These are phyloP conservation scores for Paratilapia polleni DNA, from an alignment of 2,113 vertebrate genomes.

Conservation along the genomic window DNA sequence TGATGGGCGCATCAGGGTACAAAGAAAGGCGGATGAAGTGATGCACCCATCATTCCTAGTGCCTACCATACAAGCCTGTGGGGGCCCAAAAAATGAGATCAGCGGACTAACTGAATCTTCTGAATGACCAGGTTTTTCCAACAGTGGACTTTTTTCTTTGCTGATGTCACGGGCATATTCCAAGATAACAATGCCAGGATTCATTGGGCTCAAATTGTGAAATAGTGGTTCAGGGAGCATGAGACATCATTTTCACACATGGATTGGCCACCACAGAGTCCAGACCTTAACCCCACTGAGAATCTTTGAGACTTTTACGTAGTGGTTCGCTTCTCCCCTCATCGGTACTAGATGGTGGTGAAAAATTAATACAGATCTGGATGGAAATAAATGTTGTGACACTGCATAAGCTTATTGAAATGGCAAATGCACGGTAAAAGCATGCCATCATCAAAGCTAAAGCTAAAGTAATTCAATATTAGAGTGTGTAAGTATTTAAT, in stretches of 20 bases:
- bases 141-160: not conserved
- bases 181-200: not conserved
- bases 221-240: not conserved
- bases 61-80: not conserved
- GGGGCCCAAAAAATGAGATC: not conserved
- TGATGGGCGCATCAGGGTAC: no score
- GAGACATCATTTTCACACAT: not conserved
- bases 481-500: not conserved
- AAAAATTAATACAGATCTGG: not conserved
- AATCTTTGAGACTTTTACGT: no score
- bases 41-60: not conserved
- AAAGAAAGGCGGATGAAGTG: not conserved
- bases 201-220: not conserved
- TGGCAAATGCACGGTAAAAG: not conserved
- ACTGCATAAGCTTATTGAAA: not conserved
- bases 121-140: not conserved
- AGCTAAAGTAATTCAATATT: no score
- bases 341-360: no score
- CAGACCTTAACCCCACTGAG: no score
- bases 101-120: not conserved
- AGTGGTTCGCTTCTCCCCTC: no score
- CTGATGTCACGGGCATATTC: not conserved
- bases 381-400: not conserved
- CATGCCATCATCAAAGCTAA: not conserved
- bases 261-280: no score